phyloP scores from a whole-genome alignment of 2,888 invertebrate species.

The Phorcus lineatus region DNA sequence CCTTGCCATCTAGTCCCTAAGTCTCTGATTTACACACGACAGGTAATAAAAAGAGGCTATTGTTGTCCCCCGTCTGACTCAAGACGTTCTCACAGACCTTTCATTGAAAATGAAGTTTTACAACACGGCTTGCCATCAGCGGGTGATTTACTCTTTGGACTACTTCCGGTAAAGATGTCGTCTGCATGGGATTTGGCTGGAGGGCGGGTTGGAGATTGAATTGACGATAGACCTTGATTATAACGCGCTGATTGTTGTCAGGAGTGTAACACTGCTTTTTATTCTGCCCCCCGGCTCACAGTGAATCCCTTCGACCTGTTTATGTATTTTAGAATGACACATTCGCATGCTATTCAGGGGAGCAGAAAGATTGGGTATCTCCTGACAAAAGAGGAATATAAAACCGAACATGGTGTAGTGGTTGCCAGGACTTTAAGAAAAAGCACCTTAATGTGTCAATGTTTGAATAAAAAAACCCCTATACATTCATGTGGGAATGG shows the following conservation, averaged over 20 bases:
- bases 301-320: too few relatives aligned
- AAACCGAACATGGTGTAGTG: too few relatives aligned
- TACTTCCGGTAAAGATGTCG: neutral
- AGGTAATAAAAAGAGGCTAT: neutral
- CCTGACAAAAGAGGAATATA: too few relatives aligned
- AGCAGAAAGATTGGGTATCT: too few relatives aligned
- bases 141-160: neutral
- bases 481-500: too few relatives aligned
- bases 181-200: neutral
- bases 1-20: neutral
- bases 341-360: too few relatives aligned
- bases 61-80: neutral
- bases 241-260: neutral
- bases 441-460: too few relatives aligned
- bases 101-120: slow-evolving; percentile 2
- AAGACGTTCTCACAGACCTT: neutral
- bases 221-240: neutral
- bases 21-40: neutral
- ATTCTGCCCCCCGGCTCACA: too few relatives aligned
- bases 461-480: too few relatives aligned
- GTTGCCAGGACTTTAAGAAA: too few relatives aligned
- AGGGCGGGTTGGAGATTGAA: neutral
- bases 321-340: too few relatives aligned
- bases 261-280: neutral
- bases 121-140: neutral